Percentiles rank a stretch among this genome's conserved stretches.
Evolutionary conservation across 2,797 vertebrate species (phyloP).

Genomic region (Molossus molossus): DNA sequence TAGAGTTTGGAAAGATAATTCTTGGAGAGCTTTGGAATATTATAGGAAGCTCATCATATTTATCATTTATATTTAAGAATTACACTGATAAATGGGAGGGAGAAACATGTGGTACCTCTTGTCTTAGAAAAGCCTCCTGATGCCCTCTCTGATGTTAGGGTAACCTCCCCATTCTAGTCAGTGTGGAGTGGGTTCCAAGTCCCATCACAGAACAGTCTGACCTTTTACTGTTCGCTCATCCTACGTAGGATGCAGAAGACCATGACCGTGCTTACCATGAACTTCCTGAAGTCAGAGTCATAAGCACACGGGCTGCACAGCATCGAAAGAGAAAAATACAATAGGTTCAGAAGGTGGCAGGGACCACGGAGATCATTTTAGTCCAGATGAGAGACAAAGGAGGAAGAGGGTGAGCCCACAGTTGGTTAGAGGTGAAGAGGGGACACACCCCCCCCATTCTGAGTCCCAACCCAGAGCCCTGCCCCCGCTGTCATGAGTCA

Average conservation of each 20-base stretch:
- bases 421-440: neutral
- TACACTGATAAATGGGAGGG: neutral
- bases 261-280: neutral
- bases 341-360: neutral
- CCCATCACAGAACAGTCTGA: neutral
- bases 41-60: neutral
- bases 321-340: neutral
- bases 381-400: neutral
- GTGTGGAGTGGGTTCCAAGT: neutral
- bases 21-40: slow-evolving; percentile 12
- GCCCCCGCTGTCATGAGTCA: neutral
- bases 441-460: rapidly evolving
- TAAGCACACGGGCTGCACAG: neutral
- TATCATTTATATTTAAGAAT: slow-evolving; percentile 6
- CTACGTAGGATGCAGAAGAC: neutral
- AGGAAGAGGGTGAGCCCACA: no score
- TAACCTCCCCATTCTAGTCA: neutral
- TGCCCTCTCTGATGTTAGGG: neutral
- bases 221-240: neutral
- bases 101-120: neutral
- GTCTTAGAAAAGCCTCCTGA: neutral
- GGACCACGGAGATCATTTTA: neutral
- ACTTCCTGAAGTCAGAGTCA: neutral
- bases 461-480: neutral
- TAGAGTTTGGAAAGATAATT: neutral